These are phyloP conservation scores for Dicentrarchus labrax DNA, from an alignment of 2,113 vertebrate species.

Conservation along the genomic window DNA sequence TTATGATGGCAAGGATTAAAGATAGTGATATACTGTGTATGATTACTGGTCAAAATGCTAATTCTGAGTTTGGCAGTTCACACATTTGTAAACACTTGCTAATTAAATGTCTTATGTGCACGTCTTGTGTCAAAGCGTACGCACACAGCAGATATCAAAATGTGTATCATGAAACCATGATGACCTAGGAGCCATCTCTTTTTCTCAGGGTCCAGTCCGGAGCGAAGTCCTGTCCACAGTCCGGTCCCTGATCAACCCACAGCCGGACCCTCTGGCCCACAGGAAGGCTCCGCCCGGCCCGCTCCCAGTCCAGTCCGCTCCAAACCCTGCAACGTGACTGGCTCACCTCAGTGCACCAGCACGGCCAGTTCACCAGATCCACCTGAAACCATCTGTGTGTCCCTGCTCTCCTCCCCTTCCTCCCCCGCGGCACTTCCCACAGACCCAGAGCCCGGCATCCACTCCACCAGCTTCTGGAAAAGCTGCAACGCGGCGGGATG, in stretches of 20 bases:
- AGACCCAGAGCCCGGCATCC: neutral
- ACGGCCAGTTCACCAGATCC: neutral
- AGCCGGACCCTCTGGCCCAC: neutral
- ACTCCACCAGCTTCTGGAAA: conserved; percentile 76
- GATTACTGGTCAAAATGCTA: too few species aligned
- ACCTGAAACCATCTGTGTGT: neutral
- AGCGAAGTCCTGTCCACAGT: neutral
- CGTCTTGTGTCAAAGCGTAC: too few species aligned
- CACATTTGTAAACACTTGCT: too few species aligned
- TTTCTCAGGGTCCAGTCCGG: conserved; percentile 1
- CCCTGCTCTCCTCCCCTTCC: neutral
- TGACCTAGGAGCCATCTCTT: neutral
- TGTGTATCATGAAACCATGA: neutral
- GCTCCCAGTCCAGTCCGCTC: neutral
- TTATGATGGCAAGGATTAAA: too few species aligned
- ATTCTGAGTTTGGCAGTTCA: too few species aligned
- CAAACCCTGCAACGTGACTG: accelerated
- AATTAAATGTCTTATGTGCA: too few species aligned
- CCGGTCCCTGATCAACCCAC: neutral
- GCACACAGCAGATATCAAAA: too few species aligned
- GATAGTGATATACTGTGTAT: too few species aligned
- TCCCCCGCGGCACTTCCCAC: neutral
- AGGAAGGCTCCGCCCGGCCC: neutral
- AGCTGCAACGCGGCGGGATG: conserved; percentile 75
- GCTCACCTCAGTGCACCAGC: neutral